Percentiles rank a stretch among this genome's conserved stretches.
Conservation (phyloP, 2,797 vertebrate species). For the Cuniculus paca region DNA sequence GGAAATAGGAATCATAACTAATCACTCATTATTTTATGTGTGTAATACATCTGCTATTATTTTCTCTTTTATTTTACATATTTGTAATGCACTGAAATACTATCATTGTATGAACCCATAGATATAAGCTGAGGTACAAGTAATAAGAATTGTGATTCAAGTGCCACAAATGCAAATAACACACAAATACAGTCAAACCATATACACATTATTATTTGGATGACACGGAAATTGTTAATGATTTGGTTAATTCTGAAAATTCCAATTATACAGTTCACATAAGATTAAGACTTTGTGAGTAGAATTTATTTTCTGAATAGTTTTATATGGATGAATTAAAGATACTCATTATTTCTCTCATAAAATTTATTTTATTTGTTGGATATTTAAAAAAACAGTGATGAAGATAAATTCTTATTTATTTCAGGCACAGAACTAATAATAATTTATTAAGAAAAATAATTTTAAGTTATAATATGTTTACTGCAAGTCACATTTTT, state of each 20-base stretch:
- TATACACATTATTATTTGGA: conserved; percentile 16
- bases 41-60: not conserved
- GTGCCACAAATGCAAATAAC: not conserved
- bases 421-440: conserved; percentile 75
- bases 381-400: not conserved
- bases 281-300: not conserved
- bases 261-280: conserved; percentile 17
- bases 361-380: conserved; percentile 60
- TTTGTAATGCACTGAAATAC: not conserved
- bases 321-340: conserved; percentile 42
- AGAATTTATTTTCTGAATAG: not conserved
- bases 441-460: conserved; percentile 75
- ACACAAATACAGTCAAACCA: not conserved
- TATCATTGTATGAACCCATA: not conserved
- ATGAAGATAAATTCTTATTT: conserved; percentile 67
- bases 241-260: conserved; percentile 53
- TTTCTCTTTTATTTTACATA: conserved; percentile 38
- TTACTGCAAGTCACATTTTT: conserved; percentile 70
- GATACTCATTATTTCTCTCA: conserved; percentile 17
- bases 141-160: not conserved
- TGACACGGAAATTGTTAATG: not conserved
- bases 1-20: not conserved
- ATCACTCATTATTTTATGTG: not conserved
- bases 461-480: conserved; percentile 60
- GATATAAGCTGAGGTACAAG: not conserved